Evolutionary conservation across 2,888 invertebrate genomes (phyloP), one percentile per base, ranked within the genome.

Genomic region (Leptopilina myrica): DNA sequence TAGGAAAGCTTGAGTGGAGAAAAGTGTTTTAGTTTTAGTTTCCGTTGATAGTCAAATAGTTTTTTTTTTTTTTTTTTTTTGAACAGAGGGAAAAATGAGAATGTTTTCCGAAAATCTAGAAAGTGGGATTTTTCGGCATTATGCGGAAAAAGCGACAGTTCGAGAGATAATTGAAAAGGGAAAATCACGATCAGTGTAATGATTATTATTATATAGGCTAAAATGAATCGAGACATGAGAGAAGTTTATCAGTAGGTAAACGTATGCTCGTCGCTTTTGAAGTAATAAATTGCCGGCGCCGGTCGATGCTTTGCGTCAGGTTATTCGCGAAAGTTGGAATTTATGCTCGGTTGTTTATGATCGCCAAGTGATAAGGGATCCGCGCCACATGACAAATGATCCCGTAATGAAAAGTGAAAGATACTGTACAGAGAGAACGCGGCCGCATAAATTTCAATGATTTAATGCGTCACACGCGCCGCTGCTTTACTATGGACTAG

Each of bases 321-420:
- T 91, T 90, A 90, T 90, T 90, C 90, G 89, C 90, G 90, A 91
- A 91, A 91, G 91, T 91, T 91, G 88, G 87, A 91, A 91, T 91
- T 91, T 91, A 91, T 91, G 90, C 90, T 86, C 87, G 89, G 91
- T 91, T 91, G 91, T 91, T 91, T 91, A 91, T 91, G 91, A 91
- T 91, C 89, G 90, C 86, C 87, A 86, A 90, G 89, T 91, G 91
- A 91, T 91, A 91, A 91, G 91, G 90, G 91, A 91, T 91, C 90
- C 89, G 87, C 88, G 89, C 86, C 88, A 88, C 89, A 90, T 91
- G 91, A 91, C 91, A 91, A 91, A 91, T 91, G 91, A 91, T 91
- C 89, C 89, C 89, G 89, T 91, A 91, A 91, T 92, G 91, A 92
- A 91, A 92, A 91, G 91, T 91, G 91, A 92, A 91, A 91, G 91